These are phyloP conservation scores for Petrocephalus microphthalmus DNA, from an alignment of 2,113 vertebrate species.

Conservation along the genomic window DNA sequence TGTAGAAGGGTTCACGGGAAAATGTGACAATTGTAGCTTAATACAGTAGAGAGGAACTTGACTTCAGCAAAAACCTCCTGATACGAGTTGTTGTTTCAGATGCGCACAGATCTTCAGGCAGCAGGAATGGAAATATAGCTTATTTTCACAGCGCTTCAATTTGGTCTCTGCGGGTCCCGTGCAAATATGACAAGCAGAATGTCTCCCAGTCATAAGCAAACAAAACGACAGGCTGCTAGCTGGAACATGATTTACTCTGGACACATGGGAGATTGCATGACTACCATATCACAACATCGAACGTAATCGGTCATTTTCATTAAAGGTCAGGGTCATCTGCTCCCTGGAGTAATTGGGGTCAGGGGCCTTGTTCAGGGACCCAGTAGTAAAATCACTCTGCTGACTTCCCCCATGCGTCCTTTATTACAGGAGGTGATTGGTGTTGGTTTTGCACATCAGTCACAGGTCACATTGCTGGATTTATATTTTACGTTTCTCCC, in stretches of 20 bases:
- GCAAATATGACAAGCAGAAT: not conserved
- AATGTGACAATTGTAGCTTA: not conserved
- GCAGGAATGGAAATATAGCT: not conserved
- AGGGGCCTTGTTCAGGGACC: not conserved
- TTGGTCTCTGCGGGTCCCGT: not conserved
- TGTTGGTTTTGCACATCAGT: not conserved
- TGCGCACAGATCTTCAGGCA: not conserved
- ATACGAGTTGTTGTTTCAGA: not conserved
- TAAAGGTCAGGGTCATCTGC: not conserved
- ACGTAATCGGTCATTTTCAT: not conserved
- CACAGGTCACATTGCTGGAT: not conserved
- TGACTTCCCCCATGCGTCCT: not conserved
- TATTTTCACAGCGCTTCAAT: not conserved
- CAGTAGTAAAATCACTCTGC: not conserved
- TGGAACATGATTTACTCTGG: not conserved
- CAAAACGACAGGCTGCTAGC: not conserved
- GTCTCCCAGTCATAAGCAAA: not conserved
- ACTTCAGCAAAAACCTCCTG: not conserved
- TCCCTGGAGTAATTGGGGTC: not conserved
- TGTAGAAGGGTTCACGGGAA: not conserved
- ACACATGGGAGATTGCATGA: not conserved
- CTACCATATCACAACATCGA: not conserved
- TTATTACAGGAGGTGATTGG: not conserved
- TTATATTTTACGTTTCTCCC: not conserved
- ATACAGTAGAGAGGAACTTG: not conserved